These are phyloP conservation scores for Triops longicaudatus DNA, from an alignment of 1,140 invertebrate genomes.

Conservation along the genomic window DNA sequence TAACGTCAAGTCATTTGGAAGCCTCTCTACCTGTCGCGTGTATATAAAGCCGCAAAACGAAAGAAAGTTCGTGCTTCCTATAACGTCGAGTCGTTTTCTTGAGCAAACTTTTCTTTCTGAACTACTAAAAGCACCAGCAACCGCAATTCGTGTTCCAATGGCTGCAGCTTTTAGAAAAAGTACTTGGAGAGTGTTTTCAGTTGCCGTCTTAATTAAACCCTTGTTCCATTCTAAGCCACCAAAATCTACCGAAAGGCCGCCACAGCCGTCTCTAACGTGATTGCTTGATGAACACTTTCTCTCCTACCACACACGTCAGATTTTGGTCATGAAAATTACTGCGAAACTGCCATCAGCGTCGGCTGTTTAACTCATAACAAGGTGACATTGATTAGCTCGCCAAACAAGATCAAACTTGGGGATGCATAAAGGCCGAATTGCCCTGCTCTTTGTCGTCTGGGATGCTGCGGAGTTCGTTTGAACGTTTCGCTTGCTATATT, in stretches of 20 bases:
- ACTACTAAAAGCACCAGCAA: not conserved
- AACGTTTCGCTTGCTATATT: too few relatives aligned
- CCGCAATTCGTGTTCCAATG: not conserved
- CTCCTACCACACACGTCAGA: not conserved
- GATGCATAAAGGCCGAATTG: not conserved
- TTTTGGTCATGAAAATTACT: constrained; percentile 9
- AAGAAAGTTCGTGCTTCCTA: not conserved
- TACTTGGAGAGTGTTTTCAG: not conserved
- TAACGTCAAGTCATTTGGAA: too few relatives aligned
- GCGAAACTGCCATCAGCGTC: not conserved
- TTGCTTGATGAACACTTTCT: not conserved
- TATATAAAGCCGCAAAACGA: too few relatives aligned
- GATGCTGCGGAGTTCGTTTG: too few relatives aligned
- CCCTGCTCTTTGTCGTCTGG: too few relatives aligned
- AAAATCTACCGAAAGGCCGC: not conserved
- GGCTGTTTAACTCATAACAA: constrained; percentile 4
- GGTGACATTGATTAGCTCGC: not conserved
- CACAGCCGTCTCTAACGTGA: not conserved
- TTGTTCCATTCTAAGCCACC: not conserved
- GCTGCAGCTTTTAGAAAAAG: not conserved
- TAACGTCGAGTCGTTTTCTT: not conserved
- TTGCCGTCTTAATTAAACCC: not conserved
- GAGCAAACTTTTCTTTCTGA: not conserved
- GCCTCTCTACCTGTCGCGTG: too few relatives aligned
- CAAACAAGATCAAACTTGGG: not conserved